Evolutionary conservation across 2,888 invertebrate species (phyloP).

Genomic region (Pseudococcus viburni): DNA sequence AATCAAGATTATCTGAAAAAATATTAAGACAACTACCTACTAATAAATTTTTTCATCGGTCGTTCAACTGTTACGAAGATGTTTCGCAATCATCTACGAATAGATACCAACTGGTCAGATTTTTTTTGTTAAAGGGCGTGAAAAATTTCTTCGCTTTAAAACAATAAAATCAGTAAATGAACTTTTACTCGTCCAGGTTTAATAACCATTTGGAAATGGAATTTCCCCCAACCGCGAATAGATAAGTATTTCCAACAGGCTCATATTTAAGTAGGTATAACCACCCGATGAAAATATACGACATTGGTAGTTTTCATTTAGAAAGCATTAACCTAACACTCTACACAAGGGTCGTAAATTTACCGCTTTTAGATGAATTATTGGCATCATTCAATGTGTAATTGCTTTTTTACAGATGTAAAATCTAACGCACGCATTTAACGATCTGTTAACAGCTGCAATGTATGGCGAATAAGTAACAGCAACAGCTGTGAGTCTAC

Average conservation of each 20-base stretch:
- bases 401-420: conserved; percentile 45
- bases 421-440: conserved; percentile 51
- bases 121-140: no score
- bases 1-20: no score
- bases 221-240: no score
- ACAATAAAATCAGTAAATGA: no score
- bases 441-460: conserved; percentile 52
- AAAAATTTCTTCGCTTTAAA: no score
- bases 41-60: background rate
- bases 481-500: conserved; percentile 49
- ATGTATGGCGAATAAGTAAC: conserved; percentile 28
- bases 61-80: background rate
- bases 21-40: no score
- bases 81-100: no score
- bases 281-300: background rate
- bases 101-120: no score
- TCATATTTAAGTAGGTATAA: background rate
- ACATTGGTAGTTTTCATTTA: conserved; percentile 10
- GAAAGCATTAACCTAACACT: conserved; percentile 36
- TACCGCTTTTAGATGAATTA: conserved; percentile 48
- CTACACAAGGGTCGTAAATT: conserved; percentile 44
- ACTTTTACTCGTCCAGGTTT: no score
- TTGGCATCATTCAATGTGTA: conserved; percentile 47
- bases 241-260: no score
- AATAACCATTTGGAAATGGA: no score